Conservation (phyloP, 2,888 invertebrate species). For the Hydropsyche betteni region DNA sequence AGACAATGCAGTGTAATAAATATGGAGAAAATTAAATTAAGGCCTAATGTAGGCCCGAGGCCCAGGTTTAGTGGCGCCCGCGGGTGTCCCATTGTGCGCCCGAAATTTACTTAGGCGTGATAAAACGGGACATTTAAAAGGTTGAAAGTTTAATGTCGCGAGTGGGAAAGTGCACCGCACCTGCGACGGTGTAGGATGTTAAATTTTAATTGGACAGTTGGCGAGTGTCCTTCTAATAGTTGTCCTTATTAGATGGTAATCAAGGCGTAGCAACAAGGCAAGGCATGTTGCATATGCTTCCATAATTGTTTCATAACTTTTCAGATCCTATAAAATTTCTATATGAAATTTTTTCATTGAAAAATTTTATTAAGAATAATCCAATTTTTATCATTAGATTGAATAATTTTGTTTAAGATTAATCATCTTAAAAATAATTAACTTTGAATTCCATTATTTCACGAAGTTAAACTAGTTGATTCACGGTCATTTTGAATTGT, state of each 20-base stretch:
- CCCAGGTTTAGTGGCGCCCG: slow-evolving; percentile 42
- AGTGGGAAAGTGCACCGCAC: slow-evolving; percentile 2
- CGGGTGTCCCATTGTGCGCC: slow-evolving; percentile 18
- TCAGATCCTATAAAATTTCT: too few relatives aligned
- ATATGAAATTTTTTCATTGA: too few relatives aligned
- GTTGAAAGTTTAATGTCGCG: slow-evolving; percentile 45
- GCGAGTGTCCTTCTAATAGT: not conserved
- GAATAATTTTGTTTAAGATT: too few relatives aligned
- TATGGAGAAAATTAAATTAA: slow-evolving; percentile 51
- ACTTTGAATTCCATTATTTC: too few relatives aligned
- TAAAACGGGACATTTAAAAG: slow-evolving; percentile 47
- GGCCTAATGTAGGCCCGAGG: slow-evolving; percentile 47
- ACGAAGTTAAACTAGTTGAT: too few relatives aligned
- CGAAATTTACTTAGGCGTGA: slow-evolving; percentile 45
- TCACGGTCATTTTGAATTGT: too few relatives aligned
- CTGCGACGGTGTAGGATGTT: slow-evolving; percentile 7
- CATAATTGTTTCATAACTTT: too few relatives aligned
- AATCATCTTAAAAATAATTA: too few relatives aligned
- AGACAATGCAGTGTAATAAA: slow-evolving; percentile 52
- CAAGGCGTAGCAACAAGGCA: too few relatives aligned
- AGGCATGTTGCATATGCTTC: too few relatives aligned
- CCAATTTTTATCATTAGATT: too few relatives aligned
- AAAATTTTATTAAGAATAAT: too few relatives aligned
- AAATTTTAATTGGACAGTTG: slow-evolving; percentile 27
- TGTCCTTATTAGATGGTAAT: not conserved